Evolutionary conservation across 2,797 vertebrate genomes (phyloP), one percentile per base, ranked within the genome.

Genomic region (Amphiprion clarkii): DNA sequence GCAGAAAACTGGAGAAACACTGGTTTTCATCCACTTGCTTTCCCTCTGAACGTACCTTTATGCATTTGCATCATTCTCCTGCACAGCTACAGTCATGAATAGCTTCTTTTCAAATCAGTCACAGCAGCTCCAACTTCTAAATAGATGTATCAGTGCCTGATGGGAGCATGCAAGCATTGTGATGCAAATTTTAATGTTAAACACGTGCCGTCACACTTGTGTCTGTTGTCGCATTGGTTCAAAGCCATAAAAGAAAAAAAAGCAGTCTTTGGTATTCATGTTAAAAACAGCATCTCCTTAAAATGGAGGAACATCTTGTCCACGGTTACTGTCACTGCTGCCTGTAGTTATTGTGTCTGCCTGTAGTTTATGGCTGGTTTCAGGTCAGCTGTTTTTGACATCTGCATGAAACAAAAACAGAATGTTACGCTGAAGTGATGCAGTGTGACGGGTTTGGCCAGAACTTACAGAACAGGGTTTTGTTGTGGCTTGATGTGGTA

Each of bases 341-440:
- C 70, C 65, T 66, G 58, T 2, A 19, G 63, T 60, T 16, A 69
- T 57, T 42, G 59, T 64, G 71, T 64, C 44, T 56, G 21, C 39
- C 59, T 29, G 48, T 29, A 52, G 46, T 65, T 40, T 29, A 10
- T 46, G 21, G 59, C 61, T 78, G 33, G 49, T 76, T 71, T 70
- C 42, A 56, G 83, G 67, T 76, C 74, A 75, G 33, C 56, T 67
- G 42, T 69, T 27, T 78, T 75, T 74, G 54, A 77, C 63, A 59
- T 86, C 25, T 44, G 13, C 21, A 67, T 44, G 60, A 46, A 67
- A 75, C 19, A n/a, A 56, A 76, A 75, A 65, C 54, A 52, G 54
- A 73, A 62, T 3, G 8, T 66, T 42, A 12, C 25, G 21, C 0
- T 73, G 51, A 74, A 60, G 57, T 16, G 71, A 84, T 79, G 25